Evolutionary conservation across 2,888 invertebrate genomes (phyloP), one percentile per base, ranked within the genome.

Genomic region (Drosophila neotestacea): DNA sequence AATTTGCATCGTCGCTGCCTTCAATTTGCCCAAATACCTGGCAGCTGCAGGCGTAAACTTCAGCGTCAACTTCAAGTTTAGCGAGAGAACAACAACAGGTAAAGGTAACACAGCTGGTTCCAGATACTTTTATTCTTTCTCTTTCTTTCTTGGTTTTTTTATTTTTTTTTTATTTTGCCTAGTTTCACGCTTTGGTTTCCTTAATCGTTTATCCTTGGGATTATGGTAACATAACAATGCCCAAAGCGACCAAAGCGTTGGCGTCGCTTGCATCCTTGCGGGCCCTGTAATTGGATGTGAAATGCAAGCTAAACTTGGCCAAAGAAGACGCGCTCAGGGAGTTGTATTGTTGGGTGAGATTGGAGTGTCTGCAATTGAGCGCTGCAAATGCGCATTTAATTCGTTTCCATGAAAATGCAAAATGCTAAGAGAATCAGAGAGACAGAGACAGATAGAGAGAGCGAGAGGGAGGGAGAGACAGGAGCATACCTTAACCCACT

Each of bases 151-250:
- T 39, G 13, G 34, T 54, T 36, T 47, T 47, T 27, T 48, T 32
- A 44, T 54, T 36, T 50, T 34, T 52, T 46, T 32, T 51, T 36
- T 47, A 51, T 39, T 60, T 85, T 67, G 79, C 79, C 74, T 77
- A 80, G 88, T 78, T 81, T 75, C 64, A 70, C 79, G 79, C 88
- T 77, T 84, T 88, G 83, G 77, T 76, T 89, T 77, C 75, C 73
- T 84, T 85, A 87, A 87, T 87, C 86, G 88, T 77, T 89, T 88
- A 81, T 87, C 59, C 62, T 66, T 63, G 77, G 78, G 77, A 78
- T 83, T 81, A 83, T 82, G 80, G 73, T 79, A 87, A 85, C 78
- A 82, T 85, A 88, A 87, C 88, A 83, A 88, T 87, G 79, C 84
- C 85, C 89, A 69, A 66, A 81, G 89, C 80, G 85, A 67, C 80